phyloP scores from a whole-genome alignment of 2,113 vertebrate genomes.

The Sceloporus tristichus region DNA sequence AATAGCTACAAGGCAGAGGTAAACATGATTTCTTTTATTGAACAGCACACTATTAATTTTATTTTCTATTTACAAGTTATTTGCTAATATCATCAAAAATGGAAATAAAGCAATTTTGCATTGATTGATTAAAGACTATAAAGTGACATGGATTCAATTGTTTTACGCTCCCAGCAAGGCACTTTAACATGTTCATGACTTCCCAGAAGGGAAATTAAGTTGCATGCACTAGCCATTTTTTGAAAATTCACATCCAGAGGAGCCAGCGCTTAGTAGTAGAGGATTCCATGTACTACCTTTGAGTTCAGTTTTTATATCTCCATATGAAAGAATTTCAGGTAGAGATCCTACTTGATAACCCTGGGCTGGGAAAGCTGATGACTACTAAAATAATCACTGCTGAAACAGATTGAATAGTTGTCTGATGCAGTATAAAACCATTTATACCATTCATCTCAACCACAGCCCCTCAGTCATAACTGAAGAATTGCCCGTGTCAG shows the following conservation, averaged over 20 bases:
- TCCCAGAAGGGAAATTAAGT: not conserved
- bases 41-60: slow-evolving; percentile 79
- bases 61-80: slow-evolving; percentile 75
- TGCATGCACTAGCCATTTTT: not conserved
- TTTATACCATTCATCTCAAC: too few relatives aligned
- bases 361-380: not conserved
- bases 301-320: not conserved
- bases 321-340: not conserved
- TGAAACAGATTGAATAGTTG: not conserved
- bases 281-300: not conserved
- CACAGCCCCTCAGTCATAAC: not conserved
- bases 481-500: not conserved
- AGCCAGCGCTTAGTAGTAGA: too few relatives aligned
- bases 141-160: slow-evolving; percentile 40
- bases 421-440: not conserved
- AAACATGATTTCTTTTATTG: slow-evolving; percentile 71
- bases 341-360: not conserved
- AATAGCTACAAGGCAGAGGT: slow-evolving; percentile 77
- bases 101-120: slow-evolving; percentile 68
- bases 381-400: not conserved
- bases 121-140: slow-evolving; percentile 24
- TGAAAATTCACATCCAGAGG: not conserved
- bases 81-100: slow-evolving; percentile 79
- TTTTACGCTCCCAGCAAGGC: slow-evolving; percentile 43
- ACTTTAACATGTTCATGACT: slow-evolving; percentile 4